Evolutionary conservation across 37 sponge, comb jelly and placozoan genomes (phyloP), one percentile per base, ranked within the genome.

Genomic region (Dysidea cf. avara): DNA sequence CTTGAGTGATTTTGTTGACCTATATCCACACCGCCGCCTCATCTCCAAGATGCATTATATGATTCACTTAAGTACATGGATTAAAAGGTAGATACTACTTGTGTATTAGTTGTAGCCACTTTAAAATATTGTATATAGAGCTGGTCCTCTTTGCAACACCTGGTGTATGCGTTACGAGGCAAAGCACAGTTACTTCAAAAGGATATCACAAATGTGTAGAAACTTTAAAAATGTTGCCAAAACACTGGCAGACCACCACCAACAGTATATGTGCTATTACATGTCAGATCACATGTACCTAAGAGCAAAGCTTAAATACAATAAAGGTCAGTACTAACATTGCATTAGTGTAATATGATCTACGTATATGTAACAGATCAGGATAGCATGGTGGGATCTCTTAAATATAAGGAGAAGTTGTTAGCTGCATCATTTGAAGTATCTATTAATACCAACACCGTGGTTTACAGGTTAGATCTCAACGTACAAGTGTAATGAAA

Each of bases 121-220:
- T 16, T 38, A 38, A 59, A 22, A 38, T 9, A 5, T n/a, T n/a
- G 65, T 37, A 18, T 69, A 38, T 75, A 84, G 85, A 61, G 64
- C n/a, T 78, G 85, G 85, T 3, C 85, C 85, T 53, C 59, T 78
- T 34, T 25, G 28, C 12, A 43, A 68, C 18, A 16, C 64, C 18
- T 84, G 85, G 85, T 84, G 85, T 35, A 84, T 84, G 85, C 39
- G 85, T 52, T 84, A 66, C 39, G 85, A 84, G 51, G 85, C 59
- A 54, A 84, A 84, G 33, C 78, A 84, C 39, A 61, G 56, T 34
- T 76, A 53, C 38, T 83, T 83, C 34, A 79, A 79, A 34, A 50
- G 40, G 38, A 11, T 83, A 0, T 75, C 83, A 13, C 40, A 38
- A 2, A 36, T n/a, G 21, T 22, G 64, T 7, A 52, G 53, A 28